Conservation (phyloP, 2,113 vertebrate genomes). For the Hemibagrus wyckioides region DNA sequence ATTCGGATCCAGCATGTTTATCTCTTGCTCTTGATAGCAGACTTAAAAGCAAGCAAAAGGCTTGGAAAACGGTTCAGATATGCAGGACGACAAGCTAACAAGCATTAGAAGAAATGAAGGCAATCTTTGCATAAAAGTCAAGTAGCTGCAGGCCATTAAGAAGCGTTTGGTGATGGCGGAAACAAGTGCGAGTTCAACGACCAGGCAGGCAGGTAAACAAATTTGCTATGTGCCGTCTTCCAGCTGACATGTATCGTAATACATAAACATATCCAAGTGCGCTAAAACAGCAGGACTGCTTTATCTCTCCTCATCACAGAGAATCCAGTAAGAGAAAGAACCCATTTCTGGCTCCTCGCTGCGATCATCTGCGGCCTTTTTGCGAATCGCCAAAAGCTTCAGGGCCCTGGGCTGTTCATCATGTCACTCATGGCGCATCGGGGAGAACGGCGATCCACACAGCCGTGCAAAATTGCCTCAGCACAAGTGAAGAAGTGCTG, state of each 20-base stretch:
- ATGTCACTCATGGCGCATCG: constrained; percentile 41
- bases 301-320: background rate
- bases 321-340: constrained; percentile 17
- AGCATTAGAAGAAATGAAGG: background rate
- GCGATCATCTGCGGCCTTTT: constrained; percentile 12
- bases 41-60: background rate
- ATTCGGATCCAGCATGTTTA: background rate
- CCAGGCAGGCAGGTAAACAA: constrained; percentile 28
- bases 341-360: constrained; percentile 24
- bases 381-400: constrained; percentile 7
- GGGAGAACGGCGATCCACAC: constrained; percentile 10
- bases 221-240: background rate
- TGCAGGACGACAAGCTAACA: background rate
- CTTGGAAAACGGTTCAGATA: background rate
- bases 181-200: background rate
- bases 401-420: constrained; percentile 43
- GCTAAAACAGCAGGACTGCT: background rate
- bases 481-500: constrained; percentile 49
- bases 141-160: background rate
- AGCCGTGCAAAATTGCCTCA: constrained; percentile 49
- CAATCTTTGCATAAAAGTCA: background rate
- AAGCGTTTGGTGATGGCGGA: background rate
- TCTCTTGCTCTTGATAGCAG: background rate
- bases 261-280: background rate
- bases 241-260: background rate